Base-by-base conservation (phyloP, 2,113 vertebrate species). In the Ptilorrhoa leucosticta region DNA sequence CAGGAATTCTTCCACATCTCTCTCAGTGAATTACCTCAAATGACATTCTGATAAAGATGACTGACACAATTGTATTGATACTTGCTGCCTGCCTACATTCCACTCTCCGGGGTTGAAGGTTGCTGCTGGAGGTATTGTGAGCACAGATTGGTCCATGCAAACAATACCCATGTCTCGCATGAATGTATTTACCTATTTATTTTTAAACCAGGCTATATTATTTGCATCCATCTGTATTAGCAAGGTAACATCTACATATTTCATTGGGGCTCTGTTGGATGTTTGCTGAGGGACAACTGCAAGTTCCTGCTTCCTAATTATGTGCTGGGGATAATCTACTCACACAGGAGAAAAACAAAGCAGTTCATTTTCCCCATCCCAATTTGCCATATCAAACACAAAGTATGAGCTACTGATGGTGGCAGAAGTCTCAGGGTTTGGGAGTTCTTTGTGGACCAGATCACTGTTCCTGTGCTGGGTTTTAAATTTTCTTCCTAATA, bases 401-500 rank as follows among this genome's bases (percentile, higher is more conserved):
- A 71, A 26, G 1, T 7, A 42, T 23, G 3, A 64, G 19, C 30
- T 63, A 17, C 37, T 44, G 28, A n/a, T 9, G 8, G 27, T 33
- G 24, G 47, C 27, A 87, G 33, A 81, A 6, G 6, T 45, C 19
- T 47, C 47, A 28, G 19, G 5, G 8, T 28, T 15, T 39, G 18
- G 23, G 23, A 54, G 15, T 3, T 28, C 11, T 26, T 27, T 9
- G 5, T 42, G n/a, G 18, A 83, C 3, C 10, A 57, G 26, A 48
- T 7, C 3, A 2, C 8, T 10, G 6, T 69, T 72, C 23, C 31
- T 5, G 5, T 33, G 28, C 2, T 5, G 1, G 10, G 63, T 30
- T 83, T 56, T 42, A 1, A 47, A 31, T 66, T 39, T 61, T 51
- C 35, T 63, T 53, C 28, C 22, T 65, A 53, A 28, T 6, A 17